Evolutionary conservation across 92 coral and sea anemone species (phyloP), one percentile per base, ranked within the genome.

Genomic region (Muricea muricata): DNA sequence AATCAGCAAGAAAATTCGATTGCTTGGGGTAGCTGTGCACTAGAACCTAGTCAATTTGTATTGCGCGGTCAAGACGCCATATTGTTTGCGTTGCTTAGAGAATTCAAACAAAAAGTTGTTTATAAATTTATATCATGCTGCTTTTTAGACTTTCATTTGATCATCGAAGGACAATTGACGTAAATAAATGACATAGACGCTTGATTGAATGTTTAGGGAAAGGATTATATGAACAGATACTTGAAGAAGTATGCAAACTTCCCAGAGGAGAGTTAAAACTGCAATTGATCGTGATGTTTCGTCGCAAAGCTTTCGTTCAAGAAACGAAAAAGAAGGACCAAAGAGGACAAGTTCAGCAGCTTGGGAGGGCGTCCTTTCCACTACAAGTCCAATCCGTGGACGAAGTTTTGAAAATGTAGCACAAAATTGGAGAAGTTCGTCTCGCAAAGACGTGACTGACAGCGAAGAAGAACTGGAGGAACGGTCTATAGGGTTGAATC

Each of bases 61-160:
- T 13, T 63, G 70, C 37, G 70, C 70, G 70, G 70, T 21, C 70
- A 28, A 15, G 37, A 29, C 37, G 70, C 70, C 37, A 63, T 26
- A 28, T 60, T 24, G 68, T 76, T 78, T 78, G 57, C 83, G 83
- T 78, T 78, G 83, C 83, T 78, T 78, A 63, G 83, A 34, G 83
- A 78, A 39, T 24, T 76, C 67, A 76, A 76, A 76, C 70, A 57
- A 56, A 78, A 78, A 30, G 42, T 39, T 78, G 71, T 78, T 78
- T 56, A 78, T 47, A 37, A 2, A 70, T 70, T 37, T 24, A 24
- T 70, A 37, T 37, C 55, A 23, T 70, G 48, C 31, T n/a, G 55
- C 45, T 57, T 78, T 1, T 34, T 1, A 13, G 0, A 60, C 28
- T 73, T 35, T 42, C 46, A 42, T 73, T 56, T 70, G 17, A 28